Evolutionary conservation across 1,140 invertebrate genomes (phyloP).

Genomic region (Bombus terrestris): DNA sequence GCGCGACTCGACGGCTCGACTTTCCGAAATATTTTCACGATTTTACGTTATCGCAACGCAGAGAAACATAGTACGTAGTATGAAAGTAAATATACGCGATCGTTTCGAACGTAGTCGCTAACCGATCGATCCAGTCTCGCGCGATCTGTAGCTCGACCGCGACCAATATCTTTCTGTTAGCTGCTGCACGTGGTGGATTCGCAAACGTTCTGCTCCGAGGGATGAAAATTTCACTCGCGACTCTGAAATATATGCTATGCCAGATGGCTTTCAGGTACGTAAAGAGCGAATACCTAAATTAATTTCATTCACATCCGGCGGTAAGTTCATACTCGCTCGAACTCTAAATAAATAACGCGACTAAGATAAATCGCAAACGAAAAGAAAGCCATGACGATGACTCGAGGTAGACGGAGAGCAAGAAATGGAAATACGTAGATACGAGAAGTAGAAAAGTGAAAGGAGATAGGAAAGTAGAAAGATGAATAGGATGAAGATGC

Average conservation of each 20-base stretch:
- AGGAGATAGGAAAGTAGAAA: background rate
- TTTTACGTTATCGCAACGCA: background rate
- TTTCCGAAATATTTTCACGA: background rate
- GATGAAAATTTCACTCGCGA: slow-evolving; percentile 48
- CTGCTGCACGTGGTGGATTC: background rate
- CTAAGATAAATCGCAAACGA: slow-evolving; percentile 43
- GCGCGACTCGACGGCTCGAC: background rate
- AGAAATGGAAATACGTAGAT: background rate
- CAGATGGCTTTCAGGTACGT: slow-evolving; percentile 78
- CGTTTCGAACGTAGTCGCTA: background rate
- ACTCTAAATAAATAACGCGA: slow-evolving; percentile 33
- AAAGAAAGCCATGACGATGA: slow-evolving; percentile 41
- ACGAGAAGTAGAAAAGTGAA: background rate
- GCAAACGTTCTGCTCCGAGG: slow-evolving; percentile 45
- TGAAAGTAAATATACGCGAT: background rate
- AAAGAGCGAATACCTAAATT: slow-evolving; percentile 62
- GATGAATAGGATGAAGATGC: background rate
- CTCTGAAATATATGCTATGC: slow-evolving; percentile 41
- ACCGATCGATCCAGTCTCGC: slow-evolving; percentile 7
- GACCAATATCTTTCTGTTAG: background rate
- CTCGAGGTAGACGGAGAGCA: slow-evolving; percentile 23
- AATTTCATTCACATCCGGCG: slow-evolving; percentile 51
- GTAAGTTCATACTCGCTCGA: slow-evolving; percentile 31
- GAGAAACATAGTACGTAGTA: background rate
- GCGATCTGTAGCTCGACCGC: slow-evolving; percentile 13